Evolutionary conservation across 2,888 invertebrate genomes (phyloP), one percentile per base, ranked within the genome.

Genomic region (Lasiommata megera): DNA sequence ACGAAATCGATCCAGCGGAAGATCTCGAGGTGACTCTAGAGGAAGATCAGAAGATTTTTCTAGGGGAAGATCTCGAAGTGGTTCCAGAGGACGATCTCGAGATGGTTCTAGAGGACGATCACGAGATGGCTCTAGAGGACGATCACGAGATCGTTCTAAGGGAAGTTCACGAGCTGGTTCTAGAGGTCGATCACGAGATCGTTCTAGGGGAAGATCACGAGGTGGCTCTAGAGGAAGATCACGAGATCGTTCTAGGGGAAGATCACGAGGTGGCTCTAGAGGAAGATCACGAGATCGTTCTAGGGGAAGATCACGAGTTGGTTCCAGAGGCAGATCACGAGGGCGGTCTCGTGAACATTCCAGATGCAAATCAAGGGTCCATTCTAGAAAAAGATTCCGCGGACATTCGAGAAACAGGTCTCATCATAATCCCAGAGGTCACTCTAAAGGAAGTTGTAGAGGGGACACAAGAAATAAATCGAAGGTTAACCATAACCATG

Each of bases 381-480:
- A 7, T 14, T 62, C 56, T 12, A 56, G 54, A 6, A 52, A 16
- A 1, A 54, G 48, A 36, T 61, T 59, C 18, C 31, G 56, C n/a
- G 53, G 8, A 5, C 17, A 34, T 3, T 63, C 56, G 3, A 53
- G 48, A 28, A 56, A 43, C 11, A 54, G 29, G 18, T 64, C 23
- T 23, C 23, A 5, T 2, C 23, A 23, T 5, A 23, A 23, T 23
- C 5, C 62, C 7, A 36, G 58, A n/a, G 37, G 31, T 5, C 14
- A 47, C 14, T 40, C 23, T 0, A 60, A 65, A 18, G 52, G 17
- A 9, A 54, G 53, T 14, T 56, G 61, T 37, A 18, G 63, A 12
- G 52, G 47, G 0, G 41, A n/a, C n/a, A 70, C 66, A 9, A 58
- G 64, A 17, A 64, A 54, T 23, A 57, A 54, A 38, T 68, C 69